Conservation (phyloP, 2,797 vertebrate genomes). For the Macrochelys suwanniensis region DNA sequence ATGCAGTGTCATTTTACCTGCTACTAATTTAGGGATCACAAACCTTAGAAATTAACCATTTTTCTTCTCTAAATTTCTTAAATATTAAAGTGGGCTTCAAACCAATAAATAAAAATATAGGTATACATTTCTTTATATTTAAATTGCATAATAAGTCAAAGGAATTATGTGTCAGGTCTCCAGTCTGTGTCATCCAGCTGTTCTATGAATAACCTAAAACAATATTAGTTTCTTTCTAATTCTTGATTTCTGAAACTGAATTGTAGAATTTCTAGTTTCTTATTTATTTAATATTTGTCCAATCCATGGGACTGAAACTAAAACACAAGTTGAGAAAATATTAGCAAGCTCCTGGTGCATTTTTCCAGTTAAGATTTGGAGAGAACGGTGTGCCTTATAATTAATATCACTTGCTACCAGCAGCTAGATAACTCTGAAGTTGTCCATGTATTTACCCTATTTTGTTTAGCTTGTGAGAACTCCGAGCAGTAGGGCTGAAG, state of each 20-base stretch:
- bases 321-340: not conserved
- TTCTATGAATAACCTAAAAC: not conserved
- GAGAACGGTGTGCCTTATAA: not conserved
- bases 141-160: not conserved
- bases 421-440: not conserved
- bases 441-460: not conserved
- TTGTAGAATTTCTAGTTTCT: not conserved
- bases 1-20: not conserved
- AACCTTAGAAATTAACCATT: not conserved
- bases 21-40: not conserved
- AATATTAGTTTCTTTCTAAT: not conserved
- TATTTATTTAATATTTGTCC: not conserved
- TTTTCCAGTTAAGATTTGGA: not conserved
- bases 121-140: too few relatives aligned
- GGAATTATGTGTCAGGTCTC: not conserved
- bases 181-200: not conserved
- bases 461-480: not conserved
- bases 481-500: not conserved
- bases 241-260: not conserved
- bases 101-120: not conserved
- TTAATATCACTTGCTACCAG: not conserved
- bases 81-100: not conserved
- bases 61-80: not conserved
- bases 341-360: not conserved
- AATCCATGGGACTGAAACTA: not conserved